Percentiles rank a stretch among this genome's conserved stretches.
Evolutionary conservation across 2,113 vertebrate species (phyloP).

Genomic region (Egretta garzetta): DNA sequence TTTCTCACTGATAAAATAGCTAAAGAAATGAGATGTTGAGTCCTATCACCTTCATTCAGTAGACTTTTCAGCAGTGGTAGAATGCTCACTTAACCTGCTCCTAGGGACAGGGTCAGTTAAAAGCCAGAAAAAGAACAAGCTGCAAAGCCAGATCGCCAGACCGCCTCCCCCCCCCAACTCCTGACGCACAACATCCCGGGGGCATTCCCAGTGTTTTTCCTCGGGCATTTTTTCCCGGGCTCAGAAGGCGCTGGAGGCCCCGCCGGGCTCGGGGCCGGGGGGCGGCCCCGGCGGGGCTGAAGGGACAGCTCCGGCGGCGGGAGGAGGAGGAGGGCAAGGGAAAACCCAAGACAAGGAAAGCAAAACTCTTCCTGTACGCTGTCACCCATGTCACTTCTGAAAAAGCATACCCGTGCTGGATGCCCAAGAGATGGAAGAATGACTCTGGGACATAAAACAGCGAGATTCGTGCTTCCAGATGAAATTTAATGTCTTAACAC

Average conservation of each 20-base stretch:
- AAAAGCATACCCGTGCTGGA: no score
- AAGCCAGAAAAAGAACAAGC: not conserved
- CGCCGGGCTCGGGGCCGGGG: no score
- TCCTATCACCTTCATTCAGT: not conserved
- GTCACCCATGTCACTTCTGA: not conserved
- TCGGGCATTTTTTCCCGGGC: not conserved
- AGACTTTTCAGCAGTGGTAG: not conserved
- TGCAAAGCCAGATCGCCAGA: not conserved
- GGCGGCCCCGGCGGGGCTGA: not conserved
- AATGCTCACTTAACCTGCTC: not conserved
- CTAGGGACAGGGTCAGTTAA: not conserved
- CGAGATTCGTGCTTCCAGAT: not conserved
- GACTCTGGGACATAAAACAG: rapidly evolving
- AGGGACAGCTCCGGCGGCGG: slow-evolving; percentile 35
- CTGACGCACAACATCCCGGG: rapidly evolving
- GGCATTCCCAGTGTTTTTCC: not conserved
- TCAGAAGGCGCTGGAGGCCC: not conserved
- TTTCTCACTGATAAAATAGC: not conserved
- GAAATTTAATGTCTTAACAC: not conserved
- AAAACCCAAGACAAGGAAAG: not conserved
- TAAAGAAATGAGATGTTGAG: not conserved
- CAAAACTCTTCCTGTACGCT: rapidly evolving
- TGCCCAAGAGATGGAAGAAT: not conserved
- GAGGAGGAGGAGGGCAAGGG: not conserved
- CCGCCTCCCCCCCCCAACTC: not conserved